Conservation (phyloP, 1,140 invertebrate species). For the Nephotettix cincticeps region DNA sequence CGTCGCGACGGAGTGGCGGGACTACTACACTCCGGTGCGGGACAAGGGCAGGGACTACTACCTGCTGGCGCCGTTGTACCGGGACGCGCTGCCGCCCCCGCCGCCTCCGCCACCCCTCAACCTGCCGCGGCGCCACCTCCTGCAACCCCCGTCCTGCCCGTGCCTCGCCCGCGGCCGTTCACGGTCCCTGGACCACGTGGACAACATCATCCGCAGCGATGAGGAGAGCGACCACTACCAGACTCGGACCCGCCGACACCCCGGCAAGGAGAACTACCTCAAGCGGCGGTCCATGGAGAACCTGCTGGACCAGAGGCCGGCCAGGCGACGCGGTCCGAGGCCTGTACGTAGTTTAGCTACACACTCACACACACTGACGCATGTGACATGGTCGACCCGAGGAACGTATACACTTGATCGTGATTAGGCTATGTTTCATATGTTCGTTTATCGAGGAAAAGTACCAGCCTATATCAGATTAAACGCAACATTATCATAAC, state of each 20-base stretch:
- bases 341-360: conserved; percentile 14
- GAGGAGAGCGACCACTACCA: conserved; percentile 60
- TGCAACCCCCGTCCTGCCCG: conserved; percentile 37
- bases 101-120: conserved; percentile 48
- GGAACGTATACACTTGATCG: too few relatives aligned
- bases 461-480: too few relatives aligned
- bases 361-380: too few relatives aligned
- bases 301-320: conserved; percentile 48
- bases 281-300: conserved; percentile 68
- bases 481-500: too few relatives aligned
- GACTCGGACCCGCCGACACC: conserved; percentile 57
- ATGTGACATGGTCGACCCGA: too few relatives aligned
- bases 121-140: conserved; percentile 39
- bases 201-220: conserved; percentile 57
- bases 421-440: too few relatives aligned
- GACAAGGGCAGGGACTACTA: conserved; percentile 68
- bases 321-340: conserved; percentile 8
- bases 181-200: conserved; percentile 62
- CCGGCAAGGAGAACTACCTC: conserved; percentile 51
- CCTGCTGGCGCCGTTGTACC: conserved; percentile 64
- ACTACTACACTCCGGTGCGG: conserved; percentile 50
- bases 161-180: conserved; percentile 50
- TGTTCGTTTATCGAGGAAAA: too few relatives aligned
- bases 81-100: conserved; percentile 61
- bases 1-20: conserved; percentile 45